Evolutionary conservation across 2,113 vertebrate species (phyloP).

Genomic region (Edolisoma coerulescens): DNA sequence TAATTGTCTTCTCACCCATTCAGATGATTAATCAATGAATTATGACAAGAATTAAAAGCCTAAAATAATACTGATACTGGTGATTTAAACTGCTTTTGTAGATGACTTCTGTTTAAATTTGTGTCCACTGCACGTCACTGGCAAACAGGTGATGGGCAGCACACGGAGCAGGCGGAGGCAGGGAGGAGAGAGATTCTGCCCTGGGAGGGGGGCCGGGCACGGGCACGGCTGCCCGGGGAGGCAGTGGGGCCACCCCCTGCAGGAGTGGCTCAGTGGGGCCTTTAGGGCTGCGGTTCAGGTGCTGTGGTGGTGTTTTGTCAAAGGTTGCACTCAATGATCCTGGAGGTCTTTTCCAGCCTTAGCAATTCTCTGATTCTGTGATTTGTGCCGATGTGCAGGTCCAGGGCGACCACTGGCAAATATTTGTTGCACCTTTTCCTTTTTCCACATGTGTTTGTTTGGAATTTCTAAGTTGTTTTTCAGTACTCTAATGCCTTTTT

Average conservation of each 20-base stretch:
- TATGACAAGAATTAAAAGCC: not conserved
- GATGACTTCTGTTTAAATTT: not conserved
- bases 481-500: not conserved
- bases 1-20: not conserved
- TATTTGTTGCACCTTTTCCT: not conserved
- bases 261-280: not conserved
- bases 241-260: not conserved
- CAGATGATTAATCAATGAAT: not conserved
- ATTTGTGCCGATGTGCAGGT: rapidly evolving
- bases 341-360: not conserved
- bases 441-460: not conserved
- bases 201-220: not conserved
- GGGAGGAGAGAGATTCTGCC: not conserved
- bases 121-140: not conserved
- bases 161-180: not conserved
- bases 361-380: not conserved
- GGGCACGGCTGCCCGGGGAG: not conserved
- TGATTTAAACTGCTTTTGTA: not conserved
- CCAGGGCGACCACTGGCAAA: not conserved
- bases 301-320: not conserved
- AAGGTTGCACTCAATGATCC: not conserved
- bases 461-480: not conserved
- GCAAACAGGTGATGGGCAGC: not conserved
- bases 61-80: not conserved
- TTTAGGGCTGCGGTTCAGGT: rapidly evolving